Base-by-base conservation (phyloP, 1,140 invertebrate species). In the Ruditapes philippinarum region DNA sequence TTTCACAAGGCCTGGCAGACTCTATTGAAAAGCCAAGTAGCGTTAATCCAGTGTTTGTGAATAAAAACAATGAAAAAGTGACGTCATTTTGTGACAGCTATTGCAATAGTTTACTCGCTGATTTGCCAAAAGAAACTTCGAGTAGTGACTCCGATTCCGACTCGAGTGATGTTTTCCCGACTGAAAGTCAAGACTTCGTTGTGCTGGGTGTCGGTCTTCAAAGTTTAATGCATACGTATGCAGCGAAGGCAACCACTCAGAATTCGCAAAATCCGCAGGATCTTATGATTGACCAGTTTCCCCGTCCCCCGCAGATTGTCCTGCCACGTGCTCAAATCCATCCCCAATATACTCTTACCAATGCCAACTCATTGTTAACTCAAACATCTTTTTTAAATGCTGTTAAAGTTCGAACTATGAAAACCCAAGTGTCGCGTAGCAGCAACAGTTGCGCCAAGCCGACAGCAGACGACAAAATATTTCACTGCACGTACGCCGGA, bases 401-500 rank as follows among this genome's bases (percentile, higher is more conserved):
- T 9, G 88, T 91, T 0, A 92, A 92, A 88, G 79, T 91, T n/a
- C 82, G 89, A 60, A 91, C 90, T 7, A 80, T 91, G 28, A 92
- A 92, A 82, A 40, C 91, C 28, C 70, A 70, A 9, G 79, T 81
- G 49, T 51, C 83, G n/a, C 78, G 88, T 65, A 36, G 62, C 45
- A 36, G 62, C 45, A 68, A 42, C 49, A 74, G 51, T 68, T 68
- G 49, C 49, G n/a, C 40, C 74, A 60, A 49, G 22, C 25, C 51
- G 25, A 92, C 93, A 89, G 25, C 68, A 42, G 95, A 95, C 31
- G 95, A 96, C 28, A 97, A 97, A 85, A 97, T 97, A 60, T 97
- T 97, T 93, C 96, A 96, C 28, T 97, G 97, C 92, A 96, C 96
- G 0, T 97, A 97, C 91, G 94, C 95, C 3, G 96, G 96, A 19